phyloP scores from a whole-genome alignment of 2,113 vertebrate genomes.

The Chloebia gouldiae region DNA sequence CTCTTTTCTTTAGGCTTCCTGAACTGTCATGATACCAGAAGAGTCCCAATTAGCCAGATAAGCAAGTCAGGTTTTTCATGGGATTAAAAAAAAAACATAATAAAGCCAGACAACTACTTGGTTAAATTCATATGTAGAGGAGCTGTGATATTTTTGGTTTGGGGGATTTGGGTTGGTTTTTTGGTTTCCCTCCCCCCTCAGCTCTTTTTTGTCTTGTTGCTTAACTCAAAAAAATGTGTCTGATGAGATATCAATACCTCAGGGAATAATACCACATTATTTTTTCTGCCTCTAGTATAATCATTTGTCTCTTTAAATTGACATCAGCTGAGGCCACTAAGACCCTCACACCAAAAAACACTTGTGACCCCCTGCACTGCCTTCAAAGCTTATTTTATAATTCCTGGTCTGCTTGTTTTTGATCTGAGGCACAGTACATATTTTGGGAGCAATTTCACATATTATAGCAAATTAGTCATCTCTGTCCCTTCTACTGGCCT shows the following conservation, averaged over 20 bases:
- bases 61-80: not conserved
- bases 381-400: slow-evolving; percentile 21
- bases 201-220: not conserved
- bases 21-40: slow-evolving; percentile 13
- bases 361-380: not conserved
- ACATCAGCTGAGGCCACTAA: not conserved
- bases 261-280: slow-evolving; percentile 29
- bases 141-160: not conserved
- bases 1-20: slow-evolving; percentile 9
- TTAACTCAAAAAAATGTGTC: not conserved
- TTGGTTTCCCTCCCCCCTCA: not conserved
- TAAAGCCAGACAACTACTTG: not conserved
- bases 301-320: slow-evolving; percentile 53
- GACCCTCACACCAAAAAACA: slow-evolving; percentile 13
- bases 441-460: not conserved
- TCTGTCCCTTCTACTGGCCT: not conserved
- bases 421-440: not conserved
- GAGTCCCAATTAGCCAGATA: slow-evolving; percentile 23
- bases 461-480: not conserved
- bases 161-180: not conserved
- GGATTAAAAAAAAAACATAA: not conserved
- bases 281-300: slow-evolving; percentile 18
- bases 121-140: not conserved
- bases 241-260: not conserved
- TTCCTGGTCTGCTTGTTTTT: not conserved